phyloP scores from a whole-genome alignment of 2,113 vertebrate species.

The Condylura cristata region DNA sequence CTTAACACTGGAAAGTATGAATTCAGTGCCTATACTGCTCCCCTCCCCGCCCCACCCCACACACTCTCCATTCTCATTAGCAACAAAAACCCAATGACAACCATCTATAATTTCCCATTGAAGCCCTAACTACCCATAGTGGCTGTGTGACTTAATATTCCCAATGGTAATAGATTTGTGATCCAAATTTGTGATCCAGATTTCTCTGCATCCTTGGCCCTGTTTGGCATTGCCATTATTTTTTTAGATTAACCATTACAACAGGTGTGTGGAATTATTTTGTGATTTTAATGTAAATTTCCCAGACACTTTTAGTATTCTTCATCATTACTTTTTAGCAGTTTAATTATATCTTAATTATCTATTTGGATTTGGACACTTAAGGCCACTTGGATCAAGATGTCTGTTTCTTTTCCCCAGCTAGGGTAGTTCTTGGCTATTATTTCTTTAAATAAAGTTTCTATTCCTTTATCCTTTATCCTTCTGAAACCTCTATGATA shows the following conservation, averaged over 20 bases:
- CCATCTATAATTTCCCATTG: not conserved
- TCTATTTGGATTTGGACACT: no score
- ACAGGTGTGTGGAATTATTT: not conserved
- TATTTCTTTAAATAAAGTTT: not conserved
- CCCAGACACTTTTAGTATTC: no score
- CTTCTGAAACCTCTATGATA: not conserved
- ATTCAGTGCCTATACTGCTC: not conserved
- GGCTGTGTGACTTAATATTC: not conserved
- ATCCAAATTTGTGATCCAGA: not conserved
- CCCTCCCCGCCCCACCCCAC: not conserved
- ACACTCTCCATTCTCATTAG: not conserved
- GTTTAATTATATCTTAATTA: no score
- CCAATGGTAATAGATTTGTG: not conserved
- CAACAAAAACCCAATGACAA: not conserved
- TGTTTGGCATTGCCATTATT: not conserved
- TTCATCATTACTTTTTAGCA: no score
- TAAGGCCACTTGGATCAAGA: not conserved
- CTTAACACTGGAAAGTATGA: not conserved
- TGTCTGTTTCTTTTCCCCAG: not conserved
- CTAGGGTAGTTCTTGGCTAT: not conserved
- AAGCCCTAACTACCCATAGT: not conserved
- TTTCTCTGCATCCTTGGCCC: not conserved
- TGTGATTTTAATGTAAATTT: not conserved
- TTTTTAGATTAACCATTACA: not conserved
- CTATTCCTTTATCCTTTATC: not conserved